Evolutionary conservation across 2,888 invertebrate species (phyloP).

Genomic region (Amiota minor): DNA sequence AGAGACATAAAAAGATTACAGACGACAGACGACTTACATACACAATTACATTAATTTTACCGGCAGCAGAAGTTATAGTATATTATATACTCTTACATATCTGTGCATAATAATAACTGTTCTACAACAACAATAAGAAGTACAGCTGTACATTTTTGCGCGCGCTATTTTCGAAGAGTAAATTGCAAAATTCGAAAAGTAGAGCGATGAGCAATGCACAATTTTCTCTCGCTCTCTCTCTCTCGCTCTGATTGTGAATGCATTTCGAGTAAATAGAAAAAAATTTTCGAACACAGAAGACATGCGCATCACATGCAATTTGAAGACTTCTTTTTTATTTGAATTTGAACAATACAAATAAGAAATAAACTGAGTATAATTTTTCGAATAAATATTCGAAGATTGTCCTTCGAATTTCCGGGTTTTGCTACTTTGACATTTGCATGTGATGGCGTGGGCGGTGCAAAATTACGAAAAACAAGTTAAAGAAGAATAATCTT

Average conservation of each 20-base stretch:
- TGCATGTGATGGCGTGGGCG: constrained; percentile 33
- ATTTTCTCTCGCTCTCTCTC: background rate
- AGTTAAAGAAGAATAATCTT: too few relatives aligned
- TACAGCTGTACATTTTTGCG: too few relatives aligned
- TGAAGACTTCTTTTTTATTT: background rate
- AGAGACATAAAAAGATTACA: background rate
- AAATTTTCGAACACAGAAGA: too few relatives aligned
- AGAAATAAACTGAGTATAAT: background rate
- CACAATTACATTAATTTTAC: constrained; percentile 22
- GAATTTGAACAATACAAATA: background rate
- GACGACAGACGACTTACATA: constrained; percentile 1
- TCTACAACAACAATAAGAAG: background rate
- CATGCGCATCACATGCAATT: background rate
- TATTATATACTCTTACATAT: background rate
- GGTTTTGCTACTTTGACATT: constrained; percentile 71
- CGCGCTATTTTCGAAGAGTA: background rate
- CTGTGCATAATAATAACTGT: too few relatives aligned
- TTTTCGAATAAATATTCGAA: constrained; percentile 50
- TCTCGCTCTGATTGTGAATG: background rate
- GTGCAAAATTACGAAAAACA: background rate
- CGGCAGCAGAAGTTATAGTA: constrained; percentile 6
- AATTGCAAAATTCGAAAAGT: background rate
- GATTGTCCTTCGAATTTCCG: constrained; percentile 72
- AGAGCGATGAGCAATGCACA: background rate
- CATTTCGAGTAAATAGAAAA: background rate